Evolutionary conservation across 2,888 invertebrate species (phyloP).

Genomic region (Petrolisthes manimaculis): DNA sequence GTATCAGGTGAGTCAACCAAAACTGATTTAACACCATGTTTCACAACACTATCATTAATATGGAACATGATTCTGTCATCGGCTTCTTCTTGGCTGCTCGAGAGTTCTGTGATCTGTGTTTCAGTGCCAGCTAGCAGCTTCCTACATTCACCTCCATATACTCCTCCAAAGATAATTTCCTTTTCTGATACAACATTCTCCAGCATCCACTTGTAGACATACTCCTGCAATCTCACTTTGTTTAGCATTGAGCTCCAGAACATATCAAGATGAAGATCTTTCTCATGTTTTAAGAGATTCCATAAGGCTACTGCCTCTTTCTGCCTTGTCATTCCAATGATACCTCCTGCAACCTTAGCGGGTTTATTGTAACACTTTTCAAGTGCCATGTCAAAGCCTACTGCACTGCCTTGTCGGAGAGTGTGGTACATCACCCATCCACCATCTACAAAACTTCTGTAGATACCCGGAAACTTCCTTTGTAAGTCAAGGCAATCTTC

Average conservation of each 20-base stretch:
- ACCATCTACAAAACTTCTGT: conserved; percentile 29
- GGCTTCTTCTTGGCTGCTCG: no score
- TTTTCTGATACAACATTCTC: no score
- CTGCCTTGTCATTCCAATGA: conserved; percentile 5
- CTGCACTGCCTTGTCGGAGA: conserved; percentile 32
- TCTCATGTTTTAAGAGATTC: conserved; percentile 3
- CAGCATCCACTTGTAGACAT: background rate
- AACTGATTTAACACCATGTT: no score
- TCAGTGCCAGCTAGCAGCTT: no score
- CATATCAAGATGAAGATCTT: conserved; percentile 10
- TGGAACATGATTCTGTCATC: no score
- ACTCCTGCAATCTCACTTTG: conserved; percentile 11
- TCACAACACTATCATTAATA: no score
- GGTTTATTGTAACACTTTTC: conserved; percentile 16
- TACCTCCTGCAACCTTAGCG: background rate
- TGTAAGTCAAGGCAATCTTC: conserved; percentile 19
- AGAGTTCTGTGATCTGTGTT: no score
- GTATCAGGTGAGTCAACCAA: no score
- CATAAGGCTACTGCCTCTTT: conserved; percentile 20
- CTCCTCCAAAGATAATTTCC: no score
- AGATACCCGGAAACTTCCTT: conserved; percentile 25
- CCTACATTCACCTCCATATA: no score
- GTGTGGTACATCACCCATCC: conserved; percentile 34
- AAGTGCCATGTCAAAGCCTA: conserved; percentile 22
- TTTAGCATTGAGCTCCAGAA: background rate